Percentiles rank a stretch among this genome's conserved stretches.
These are phyloP conservation scores for Umimayanthus kanabou DNA, from an alignment of 92 coral and sea anemone species.

Conservation along the genomic window DNA sequence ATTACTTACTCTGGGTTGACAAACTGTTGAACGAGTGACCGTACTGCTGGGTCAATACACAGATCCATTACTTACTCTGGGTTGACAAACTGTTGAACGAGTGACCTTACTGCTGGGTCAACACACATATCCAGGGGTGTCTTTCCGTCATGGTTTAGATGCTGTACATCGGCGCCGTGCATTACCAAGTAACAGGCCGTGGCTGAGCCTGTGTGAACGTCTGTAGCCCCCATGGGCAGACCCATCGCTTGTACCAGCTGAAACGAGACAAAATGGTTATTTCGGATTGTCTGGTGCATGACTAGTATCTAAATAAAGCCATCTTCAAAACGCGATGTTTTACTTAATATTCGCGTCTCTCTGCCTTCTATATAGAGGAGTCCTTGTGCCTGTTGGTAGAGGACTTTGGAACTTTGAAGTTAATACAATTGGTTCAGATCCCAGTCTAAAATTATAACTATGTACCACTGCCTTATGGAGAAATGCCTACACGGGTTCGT, in stretches of 20 bases:
- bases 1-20: too few species aligned
- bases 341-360: too few species aligned
- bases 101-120: constrained; percentile 43
- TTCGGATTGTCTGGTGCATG: neutral
- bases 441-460: too few species aligned
- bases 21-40: neutral
- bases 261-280: neutral
- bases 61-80: constrained; percentile 18
- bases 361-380: too few species aligned
- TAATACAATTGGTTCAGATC: too few species aligned
- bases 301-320: too few species aligned
- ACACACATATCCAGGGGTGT: constrained; percentile 72
- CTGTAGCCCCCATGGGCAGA: neutral
- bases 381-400: too few species aligned
- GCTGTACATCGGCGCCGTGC: constrained; percentile 71
- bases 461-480: too few species aligned
- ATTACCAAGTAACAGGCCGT: constrained; percentile 68
- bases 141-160: constrained; percentile 69
- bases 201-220: constrained; percentile 49
- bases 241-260: constrained; percentile 20
- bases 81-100: constrained; percentile 37
- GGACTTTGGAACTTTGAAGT: too few species aligned
- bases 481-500: too few species aligned
- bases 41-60: neutral
- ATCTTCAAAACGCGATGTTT: too few species aligned